Evolutionary conservation across 30 jellyfish, hydroid and myxozoan species (phyloP).

Genomic region (Sanderia malayensis): DNA sequence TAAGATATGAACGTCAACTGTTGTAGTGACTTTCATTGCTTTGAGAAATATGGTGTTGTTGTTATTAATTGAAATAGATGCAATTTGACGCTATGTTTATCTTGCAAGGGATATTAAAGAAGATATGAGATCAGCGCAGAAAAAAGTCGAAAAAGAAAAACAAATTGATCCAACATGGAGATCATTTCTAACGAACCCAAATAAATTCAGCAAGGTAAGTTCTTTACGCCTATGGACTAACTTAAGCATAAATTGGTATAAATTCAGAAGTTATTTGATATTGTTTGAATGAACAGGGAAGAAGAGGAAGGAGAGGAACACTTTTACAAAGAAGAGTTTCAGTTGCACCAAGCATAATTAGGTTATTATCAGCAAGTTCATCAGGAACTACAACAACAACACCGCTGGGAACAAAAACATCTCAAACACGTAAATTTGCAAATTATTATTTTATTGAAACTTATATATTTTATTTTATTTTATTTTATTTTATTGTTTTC

Average conservation of each 20-base stretch:
- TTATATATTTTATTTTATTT: too few relatives aligned
- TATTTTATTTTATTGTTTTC: too few relatives aligned
- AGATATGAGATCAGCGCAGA: slow-evolving; percentile 48
- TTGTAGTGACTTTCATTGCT: too few relatives aligned
- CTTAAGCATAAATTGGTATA: background rate
- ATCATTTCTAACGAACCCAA: slow-evolving; percentile 65
- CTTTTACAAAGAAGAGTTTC: slow-evolving; percentile 52
- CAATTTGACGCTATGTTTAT: too few relatives aligned
- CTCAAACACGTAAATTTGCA: slow-evolving; percentile 15
- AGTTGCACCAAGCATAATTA: slow-evolving; percentile 36
- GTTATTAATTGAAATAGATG: too few relatives aligned
- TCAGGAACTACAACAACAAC: slow-evolving; percentile 17
- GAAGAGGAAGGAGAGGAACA: slow-evolving; percentile 38
- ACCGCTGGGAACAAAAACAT: background rate
- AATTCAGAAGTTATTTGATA: too few relatives aligned
- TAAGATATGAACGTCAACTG: too few relatives aligned
- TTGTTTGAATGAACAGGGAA: slow-evolving; percentile 23
- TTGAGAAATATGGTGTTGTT: too few relatives aligned
- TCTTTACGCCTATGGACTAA: background rate
- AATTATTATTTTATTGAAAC: too few relatives aligned
- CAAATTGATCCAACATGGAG: slow-evolving; percentile 79
- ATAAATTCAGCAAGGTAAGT: slow-evolving; percentile 55
- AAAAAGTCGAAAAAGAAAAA: slow-evolving; percentile 64
- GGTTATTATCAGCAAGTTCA: slow-evolving; percentile 17
- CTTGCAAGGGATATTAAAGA: slow-evolving; percentile 57